Conservation (phyloP, 2,797 vertebrate species). For the Hydrocynus forskahlii region DNA sequence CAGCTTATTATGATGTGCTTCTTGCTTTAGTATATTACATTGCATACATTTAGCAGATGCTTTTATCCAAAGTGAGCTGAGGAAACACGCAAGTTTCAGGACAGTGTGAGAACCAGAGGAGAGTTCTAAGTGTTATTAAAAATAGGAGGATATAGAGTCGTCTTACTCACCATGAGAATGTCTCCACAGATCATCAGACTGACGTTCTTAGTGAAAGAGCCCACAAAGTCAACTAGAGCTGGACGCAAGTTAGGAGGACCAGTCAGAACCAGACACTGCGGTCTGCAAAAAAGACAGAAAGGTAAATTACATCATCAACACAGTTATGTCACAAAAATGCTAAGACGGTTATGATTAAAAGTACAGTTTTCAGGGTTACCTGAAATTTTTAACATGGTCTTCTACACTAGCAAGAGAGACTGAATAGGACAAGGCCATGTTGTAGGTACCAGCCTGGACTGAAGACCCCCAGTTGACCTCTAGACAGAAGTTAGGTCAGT, state of each 20-base stretch:
- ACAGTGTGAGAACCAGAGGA: too few species aligned
- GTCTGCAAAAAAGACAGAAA: constrained; percentile 71
- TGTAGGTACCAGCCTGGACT: constrained; percentile 92
- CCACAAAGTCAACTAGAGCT: constrained; percentile 80
- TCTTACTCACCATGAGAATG: constrained; percentile 68
- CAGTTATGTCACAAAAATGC: background rate
- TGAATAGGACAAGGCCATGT: constrained; percentile 87
- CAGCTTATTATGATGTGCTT: too few species aligned
- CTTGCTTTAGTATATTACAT: too few species aligned
- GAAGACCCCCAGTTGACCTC: constrained; percentile 98
- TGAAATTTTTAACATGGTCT: constrained; percentile 97
- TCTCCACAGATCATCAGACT: constrained; percentile 83
- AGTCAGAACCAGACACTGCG: constrained; percentile 92
- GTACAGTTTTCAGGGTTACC: constrained; percentile 71
- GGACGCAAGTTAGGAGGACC: constrained; percentile 89
- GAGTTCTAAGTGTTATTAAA: too few species aligned
- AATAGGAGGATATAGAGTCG: background rate
- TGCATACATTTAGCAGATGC: too few species aligned
- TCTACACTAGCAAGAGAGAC: constrained; percentile 78
- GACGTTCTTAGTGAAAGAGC: constrained; percentile 77
- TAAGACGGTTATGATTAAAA: background rate
- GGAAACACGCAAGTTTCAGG: too few species aligned
- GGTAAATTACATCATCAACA: background rate
- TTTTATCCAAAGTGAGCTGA: too few species aligned
- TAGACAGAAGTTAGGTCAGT: constrained; percentile 49